A percentile compares a stretch with the other conserved stretches of the same genome.
phyloP scores from a whole-genome alignment of 1,140 invertebrate species.

The Lepidurus arcticus region DNA sequence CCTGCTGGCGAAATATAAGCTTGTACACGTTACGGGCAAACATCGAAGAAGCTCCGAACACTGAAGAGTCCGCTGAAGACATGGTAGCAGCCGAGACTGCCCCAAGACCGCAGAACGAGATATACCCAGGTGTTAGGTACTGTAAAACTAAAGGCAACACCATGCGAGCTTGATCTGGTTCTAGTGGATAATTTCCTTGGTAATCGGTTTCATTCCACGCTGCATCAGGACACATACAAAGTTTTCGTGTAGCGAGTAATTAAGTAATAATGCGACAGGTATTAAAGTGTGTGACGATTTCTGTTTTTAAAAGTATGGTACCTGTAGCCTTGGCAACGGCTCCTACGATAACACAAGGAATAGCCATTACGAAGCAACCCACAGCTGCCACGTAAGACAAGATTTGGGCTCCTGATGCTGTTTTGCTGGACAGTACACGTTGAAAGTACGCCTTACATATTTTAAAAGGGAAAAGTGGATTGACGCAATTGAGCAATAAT shows the following conservation, averaged over 20 bases:
- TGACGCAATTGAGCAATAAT: background rate
- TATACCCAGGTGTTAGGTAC: slow-evolving; percentile 86
- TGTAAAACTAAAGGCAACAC: slow-evolving; percentile 95
- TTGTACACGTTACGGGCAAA: slow-evolving; percentile 97
- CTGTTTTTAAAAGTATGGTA: slow-evolving; percentile 45
- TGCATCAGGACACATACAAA: slow-evolving; percentile 44
- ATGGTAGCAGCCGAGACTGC: slow-evolving; percentile 98
- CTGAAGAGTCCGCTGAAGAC: slow-evolving; percentile 96
- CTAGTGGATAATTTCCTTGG: slow-evolving; percentile 63
- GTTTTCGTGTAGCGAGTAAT: background rate
- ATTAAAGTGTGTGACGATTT: background rate
- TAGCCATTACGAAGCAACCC: slow-evolving; percentile 92
- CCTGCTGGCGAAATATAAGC: slow-evolving; percentile 86
- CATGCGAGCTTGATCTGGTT: slow-evolving; percentile 75
- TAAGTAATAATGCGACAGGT: background rate
- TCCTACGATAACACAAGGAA: slow-evolving; percentile 92
- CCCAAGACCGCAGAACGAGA: slow-evolving; percentile 93
- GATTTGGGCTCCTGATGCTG: slow-evolving; percentile 82
- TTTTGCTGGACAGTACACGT: slow-evolving; percentile 90
- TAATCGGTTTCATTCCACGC: slow-evolving; percentile 91
- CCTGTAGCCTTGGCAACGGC: slow-evolving; percentile 91
- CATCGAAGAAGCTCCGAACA: slow-evolving; percentile 94
- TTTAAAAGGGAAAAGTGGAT: background rate
- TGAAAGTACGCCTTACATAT: slow-evolving; percentile 85
- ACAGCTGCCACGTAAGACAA: slow-evolving; percentile 93